Conservation (phyloP, 2,888 invertebrate genomes). For the Cataglyphis cursor region DNA sequence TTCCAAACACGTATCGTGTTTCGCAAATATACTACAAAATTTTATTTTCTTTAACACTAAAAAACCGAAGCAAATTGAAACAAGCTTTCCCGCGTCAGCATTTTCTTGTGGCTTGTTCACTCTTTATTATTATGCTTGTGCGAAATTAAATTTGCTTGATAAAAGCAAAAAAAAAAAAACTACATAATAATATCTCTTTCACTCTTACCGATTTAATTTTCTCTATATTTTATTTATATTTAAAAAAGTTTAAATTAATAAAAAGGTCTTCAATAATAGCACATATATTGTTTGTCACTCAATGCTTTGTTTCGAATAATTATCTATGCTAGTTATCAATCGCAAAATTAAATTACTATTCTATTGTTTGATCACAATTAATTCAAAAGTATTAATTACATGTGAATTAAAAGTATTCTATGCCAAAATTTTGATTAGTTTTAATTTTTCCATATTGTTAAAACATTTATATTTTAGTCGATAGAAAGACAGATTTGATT, state of each 20-base stretch:
- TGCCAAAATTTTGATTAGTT: not conserved
- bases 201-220: conserved; percentile 2
- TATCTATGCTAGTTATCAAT: not conserved
- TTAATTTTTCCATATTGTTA: conserved; percentile 1
- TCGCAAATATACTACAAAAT: not conserved
- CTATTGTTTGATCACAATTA: not conserved
- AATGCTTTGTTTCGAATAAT: not conserved
- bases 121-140: conserved; percentile 6
- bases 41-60: not conserved
- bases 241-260: not conserved
- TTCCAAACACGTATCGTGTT: not conserved
- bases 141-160: conserved; percentile 20
- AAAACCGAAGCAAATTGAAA: conserved; percentile 16
- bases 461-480: conserved; percentile 30
- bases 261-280: conserved; percentile 10
- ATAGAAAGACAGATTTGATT: conserved; percentile 35
- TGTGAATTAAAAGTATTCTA: not conserved
- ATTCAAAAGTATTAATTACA: not conserved
- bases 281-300: not conserved
- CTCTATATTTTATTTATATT: not conserved
- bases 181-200: conserved; percentile 21
- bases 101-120: not conserved
- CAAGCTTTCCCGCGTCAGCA: not conserved
- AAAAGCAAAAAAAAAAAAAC: conserved; percentile 28
- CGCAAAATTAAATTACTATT: not conserved